Base-by-base conservation (phyloP, 2,113 vertebrate genomes). In the Chloropsis hardwickii region DNA sequence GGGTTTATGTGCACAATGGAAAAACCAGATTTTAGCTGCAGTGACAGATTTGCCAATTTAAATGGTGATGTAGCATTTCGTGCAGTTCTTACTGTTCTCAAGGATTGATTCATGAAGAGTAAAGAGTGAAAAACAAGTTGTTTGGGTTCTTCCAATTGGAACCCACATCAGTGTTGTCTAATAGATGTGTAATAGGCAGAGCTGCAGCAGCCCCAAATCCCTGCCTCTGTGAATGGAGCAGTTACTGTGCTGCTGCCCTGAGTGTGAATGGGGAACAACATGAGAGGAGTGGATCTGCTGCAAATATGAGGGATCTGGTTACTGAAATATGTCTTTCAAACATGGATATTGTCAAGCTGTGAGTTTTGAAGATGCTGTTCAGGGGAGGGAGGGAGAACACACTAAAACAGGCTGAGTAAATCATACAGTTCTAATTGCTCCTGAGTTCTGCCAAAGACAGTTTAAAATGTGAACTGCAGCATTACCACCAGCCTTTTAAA, bases 401-500 rank as follows among this genome's bases (percentile, higher is more conserved):
- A 35, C 88, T 90, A 65, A 91, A 96, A 73, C 78, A 88, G 69
- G 22, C 73, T 65, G 60, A 81, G 81, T 66, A 84, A 96, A 92
- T 84, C 33, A 53, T 61, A 66, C 71, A 48, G 10, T 88, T 94
- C 82, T 93, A 81, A 94, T 96, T 96, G 92, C 86, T 90, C 33
- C 81, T 25, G 81, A 82, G n/a, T 85, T 96, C 88, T 94, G 90
- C 84, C 81, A 86, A 66, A 89, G 88, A 72, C 51, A 79, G 71
- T 76, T 94, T 79, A 45, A 94, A 88, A 93, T 81, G 76, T 90
- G 86, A 96, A 86, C 53, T 76, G 78, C 70, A 78, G 83, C 85
- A 40, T 94, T 92, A 79, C 94, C 45, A 92, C 50, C 91, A 90
- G 78, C 83, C 84, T 90, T 82, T 57, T 67, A 92, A 94, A 94